A percentile compares a stretch with the other conserved stretches of the same genome.
Evolutionary conservation across 2,113 vertebrate species (phyloP).

Genomic region (Hystrix brachyura): DNA sequence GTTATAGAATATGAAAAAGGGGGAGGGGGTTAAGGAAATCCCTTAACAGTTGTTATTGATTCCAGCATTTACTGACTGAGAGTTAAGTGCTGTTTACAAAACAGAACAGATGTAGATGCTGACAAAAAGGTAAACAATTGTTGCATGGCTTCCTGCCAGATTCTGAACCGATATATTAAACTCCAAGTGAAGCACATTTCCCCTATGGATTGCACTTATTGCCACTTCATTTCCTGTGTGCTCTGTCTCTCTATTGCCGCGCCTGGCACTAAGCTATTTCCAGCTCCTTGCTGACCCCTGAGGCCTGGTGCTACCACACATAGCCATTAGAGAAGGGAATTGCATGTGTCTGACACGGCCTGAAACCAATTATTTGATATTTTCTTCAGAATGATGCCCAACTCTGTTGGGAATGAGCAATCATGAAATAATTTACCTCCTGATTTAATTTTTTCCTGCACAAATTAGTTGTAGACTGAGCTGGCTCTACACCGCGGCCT

Average conservation of each 20-base stretch:
- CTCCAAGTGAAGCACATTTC: constrained; percentile 97
- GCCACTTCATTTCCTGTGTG: constrained; percentile 99
- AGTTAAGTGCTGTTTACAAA: constrained; percentile 99
- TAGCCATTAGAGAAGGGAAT: constrained; percentile 96
- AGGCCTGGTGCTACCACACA: constrained; percentile 94
- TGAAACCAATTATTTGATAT: constrained; percentile 99
- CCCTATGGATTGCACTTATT: constrained; percentile 98
- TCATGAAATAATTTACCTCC: constrained; percentile 98
- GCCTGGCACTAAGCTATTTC: constrained; percentile 94
- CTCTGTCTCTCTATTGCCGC: constrained; percentile 88
- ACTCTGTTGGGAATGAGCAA: constrained; percentile 97
- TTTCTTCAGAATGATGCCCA: constrained; percentile 98
- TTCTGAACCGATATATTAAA: constrained; percentile 97
- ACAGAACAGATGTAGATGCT: constrained; percentile 99
- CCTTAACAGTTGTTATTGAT: constrained; percentile 99
- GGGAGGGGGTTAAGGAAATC: constrained; percentile 90
- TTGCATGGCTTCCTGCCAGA: constrained; percentile 97
- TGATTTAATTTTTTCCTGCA: constrained; percentile 98
- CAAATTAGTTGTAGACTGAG: constrained; percentile 92
- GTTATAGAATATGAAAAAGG: constrained; percentile 87
- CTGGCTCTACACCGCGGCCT: constrained; percentile 88
- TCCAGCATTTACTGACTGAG: constrained; percentile 95
- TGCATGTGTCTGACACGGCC: constrained; percentile 98
- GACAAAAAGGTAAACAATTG: constrained; percentile 99
- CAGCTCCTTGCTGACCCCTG: constrained; percentile 94